A percentile compares a stretch with the other conserved stretches of the same genome.
Conservation (phyloP, 2,888 invertebrate species). For the Agrotis puta region DNA sequence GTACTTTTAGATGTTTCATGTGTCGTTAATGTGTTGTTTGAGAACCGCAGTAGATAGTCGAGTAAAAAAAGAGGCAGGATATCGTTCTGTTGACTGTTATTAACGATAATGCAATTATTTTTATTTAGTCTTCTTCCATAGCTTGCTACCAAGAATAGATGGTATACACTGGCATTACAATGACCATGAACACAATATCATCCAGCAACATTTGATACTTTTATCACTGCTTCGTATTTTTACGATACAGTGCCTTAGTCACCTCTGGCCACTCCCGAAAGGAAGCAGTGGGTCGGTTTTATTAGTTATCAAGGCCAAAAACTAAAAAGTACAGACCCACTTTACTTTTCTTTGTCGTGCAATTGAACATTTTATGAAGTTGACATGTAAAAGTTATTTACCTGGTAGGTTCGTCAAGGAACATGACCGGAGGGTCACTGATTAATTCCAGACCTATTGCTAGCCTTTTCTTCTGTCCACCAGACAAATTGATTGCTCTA, state of each 20-base stretch:
- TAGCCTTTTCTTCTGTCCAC: slow-evolving; percentile 97
- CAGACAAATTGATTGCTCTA: slow-evolving; percentile 94
- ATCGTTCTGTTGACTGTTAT: slow-evolving; percentile 4
- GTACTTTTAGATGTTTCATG: slow-evolving; percentile 36
- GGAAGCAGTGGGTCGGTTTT: slow-evolving; percentile 45
- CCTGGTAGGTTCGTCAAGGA: slow-evolving; percentile 98
- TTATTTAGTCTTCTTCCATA: neutral
- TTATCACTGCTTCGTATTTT: slow-evolving; percentile 27
- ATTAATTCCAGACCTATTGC: slow-evolving; percentile 97
- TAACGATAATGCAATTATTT: slow-evolving; percentile 2
- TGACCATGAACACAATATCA: neutral
- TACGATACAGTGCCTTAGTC: slow-evolving; percentile 35
- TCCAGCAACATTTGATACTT: slow-evolving; percentile 3
- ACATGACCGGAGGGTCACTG: slow-evolving; percentile 97
- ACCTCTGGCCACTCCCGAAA: slow-evolving; percentile 34
- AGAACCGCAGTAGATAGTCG: neutral
- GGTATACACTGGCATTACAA: neutral
- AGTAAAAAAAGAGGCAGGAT: slow-evolving; percentile 6
- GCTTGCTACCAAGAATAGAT: neutral
- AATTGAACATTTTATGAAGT: slow-evolving; percentile 19
- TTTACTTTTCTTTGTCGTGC: slow-evolving; percentile 28
- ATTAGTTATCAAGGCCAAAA: slow-evolving; percentile 39
- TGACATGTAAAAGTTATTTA: slow-evolving; percentile 76
- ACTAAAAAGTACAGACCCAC: slow-evolving; percentile 32
- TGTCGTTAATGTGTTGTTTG: slow-evolving; percentile 30